Percentiles rank a stretch among this genome's conserved stretches.
Evolutionary conservation across 2,113 vertebrate species (phyloP).

Genomic region (Silurus meridionalis): DNA sequence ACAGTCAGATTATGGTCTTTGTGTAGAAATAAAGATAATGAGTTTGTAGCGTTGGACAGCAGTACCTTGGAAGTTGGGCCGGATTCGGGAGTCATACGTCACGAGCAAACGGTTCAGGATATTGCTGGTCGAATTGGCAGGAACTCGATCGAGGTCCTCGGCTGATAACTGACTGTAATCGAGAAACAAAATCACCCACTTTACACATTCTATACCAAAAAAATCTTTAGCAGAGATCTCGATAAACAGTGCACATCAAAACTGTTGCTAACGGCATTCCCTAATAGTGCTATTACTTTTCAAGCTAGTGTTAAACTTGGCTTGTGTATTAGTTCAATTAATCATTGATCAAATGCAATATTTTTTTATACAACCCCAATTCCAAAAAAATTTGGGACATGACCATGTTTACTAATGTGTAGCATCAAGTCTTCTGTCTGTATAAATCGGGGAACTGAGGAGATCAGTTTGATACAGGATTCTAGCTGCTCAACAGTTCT

Average conservation of each 20-base stretch:
- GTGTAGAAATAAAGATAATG: neutral
- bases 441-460: too few species aligned
- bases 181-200: constrained; percentile 15
- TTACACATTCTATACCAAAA: neutral
- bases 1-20: neutral
- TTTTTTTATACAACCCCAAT: neutral
- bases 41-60: neutral
- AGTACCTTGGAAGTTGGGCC: constrained; percentile 95
- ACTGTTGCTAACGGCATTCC: neutral
- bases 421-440: too few species aligned
- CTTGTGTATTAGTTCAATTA: neutral
- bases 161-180: constrained; percentile 82
- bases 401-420: too few species aligned
- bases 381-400: too few species aligned
- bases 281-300: neutral
- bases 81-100: constrained; percentile 91
- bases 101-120: constrained; percentile 91
- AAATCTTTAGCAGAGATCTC: too few species aligned
- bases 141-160: constrained; percentile 90
- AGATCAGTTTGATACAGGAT: too few species aligned
- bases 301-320: neutral
- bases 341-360: neutral
- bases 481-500: too few species aligned
- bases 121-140: constrained; percentile 92
- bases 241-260: too few species aligned